phyloP scores from a whole-genome alignment of 1,140 invertebrate genomes.

The Anastatus disparis region DNA sequence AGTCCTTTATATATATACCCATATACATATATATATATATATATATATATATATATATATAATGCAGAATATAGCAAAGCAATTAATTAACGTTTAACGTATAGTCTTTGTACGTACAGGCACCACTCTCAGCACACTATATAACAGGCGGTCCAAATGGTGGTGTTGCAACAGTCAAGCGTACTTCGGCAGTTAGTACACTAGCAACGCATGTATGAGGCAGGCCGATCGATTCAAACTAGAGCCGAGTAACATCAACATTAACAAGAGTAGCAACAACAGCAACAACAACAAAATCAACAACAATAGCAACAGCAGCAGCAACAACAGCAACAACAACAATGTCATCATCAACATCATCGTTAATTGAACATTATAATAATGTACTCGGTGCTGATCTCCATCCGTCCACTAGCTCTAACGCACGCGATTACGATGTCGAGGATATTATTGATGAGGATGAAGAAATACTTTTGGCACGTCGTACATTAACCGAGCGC shows the following conservation, averaged over 20 bases:
- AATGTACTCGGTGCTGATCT: too few relatives aligned
- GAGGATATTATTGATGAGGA: not conserved
- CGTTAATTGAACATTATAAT: too few relatives aligned
- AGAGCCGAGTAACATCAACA: constrained; percentile 59
- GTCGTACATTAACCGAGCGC: too few relatives aligned
- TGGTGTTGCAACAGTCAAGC: constrained; percentile 66
- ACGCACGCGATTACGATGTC: not conserved
- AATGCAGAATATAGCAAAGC: too few relatives aligned
- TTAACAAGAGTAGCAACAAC: too few relatives aligned
- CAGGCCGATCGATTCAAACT: constrained; percentile 59
- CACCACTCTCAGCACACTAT: constrained; percentile 63
- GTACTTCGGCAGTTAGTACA: constrained; percentile 66
- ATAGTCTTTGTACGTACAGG: constrained; percentile 49
- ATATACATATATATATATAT: too few relatives aligned
- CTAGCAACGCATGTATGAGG: constrained; percentile 73
- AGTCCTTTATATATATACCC: too few relatives aligned
- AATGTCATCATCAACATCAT: too few relatives aligned
- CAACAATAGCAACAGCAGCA: too few relatives aligned
- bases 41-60: too few relatives aligned
- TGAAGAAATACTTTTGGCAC: not conserved
- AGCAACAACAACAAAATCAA: too few relatives aligned
- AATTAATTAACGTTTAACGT: constrained; percentile 24
- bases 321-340: too few relatives aligned
- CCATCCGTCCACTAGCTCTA: constrained; percentile 2
- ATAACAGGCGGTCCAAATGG: constrained; percentile 67